phyloP scores from a whole-genome alignment of 2,888 invertebrate species.

The Himalopsyche japonica region DNA sequence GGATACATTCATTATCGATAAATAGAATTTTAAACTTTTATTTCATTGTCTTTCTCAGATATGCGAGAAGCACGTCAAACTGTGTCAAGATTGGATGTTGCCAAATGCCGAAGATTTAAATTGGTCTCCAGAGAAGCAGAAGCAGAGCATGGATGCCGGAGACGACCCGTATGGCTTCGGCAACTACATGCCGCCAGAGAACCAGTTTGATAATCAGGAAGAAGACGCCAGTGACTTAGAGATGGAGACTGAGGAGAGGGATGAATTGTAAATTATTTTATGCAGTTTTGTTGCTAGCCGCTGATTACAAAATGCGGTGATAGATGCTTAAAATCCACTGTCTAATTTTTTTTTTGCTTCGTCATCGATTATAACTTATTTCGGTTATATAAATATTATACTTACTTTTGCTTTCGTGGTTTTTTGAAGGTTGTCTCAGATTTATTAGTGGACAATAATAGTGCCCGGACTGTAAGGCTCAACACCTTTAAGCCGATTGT shows the following conservation, averaged over 20 bases:
- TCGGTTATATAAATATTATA: too few relatives aligned
- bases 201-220: background rate
- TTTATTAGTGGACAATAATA: too few relatives aligned
- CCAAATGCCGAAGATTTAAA: slow-evolving; percentile 53
- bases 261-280: slow-evolving; percentile 12
- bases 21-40: background rate
- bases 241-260: slow-evolving; percentile 11
- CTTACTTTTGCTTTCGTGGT: too few relatives aligned
- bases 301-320: background rate
- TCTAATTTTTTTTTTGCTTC: too few relatives aligned
- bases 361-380: too few relatives aligned
- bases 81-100: slow-evolving; percentile 59
- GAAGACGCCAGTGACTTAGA: slow-evolving; percentile 19
- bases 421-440: too few relatives aligned
- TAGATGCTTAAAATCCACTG: too few relatives aligned
- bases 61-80: slow-evolving; percentile 53
- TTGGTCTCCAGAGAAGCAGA: slow-evolving; percentile 55
- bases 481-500: too few relatives aligned
- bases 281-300: background rate
- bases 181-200: slow-evolving; percentile 1
- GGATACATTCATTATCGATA: too few relatives aligned
- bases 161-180: slow-evolving; percentile 58
- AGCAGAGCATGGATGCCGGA: slow-evolving; percentile 53
- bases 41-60: slow-evolving; percentile 46
- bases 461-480: too few relatives aligned